Conservation (phyloP, 1,140 invertebrate species). For the Aplysia californica region DNA sequence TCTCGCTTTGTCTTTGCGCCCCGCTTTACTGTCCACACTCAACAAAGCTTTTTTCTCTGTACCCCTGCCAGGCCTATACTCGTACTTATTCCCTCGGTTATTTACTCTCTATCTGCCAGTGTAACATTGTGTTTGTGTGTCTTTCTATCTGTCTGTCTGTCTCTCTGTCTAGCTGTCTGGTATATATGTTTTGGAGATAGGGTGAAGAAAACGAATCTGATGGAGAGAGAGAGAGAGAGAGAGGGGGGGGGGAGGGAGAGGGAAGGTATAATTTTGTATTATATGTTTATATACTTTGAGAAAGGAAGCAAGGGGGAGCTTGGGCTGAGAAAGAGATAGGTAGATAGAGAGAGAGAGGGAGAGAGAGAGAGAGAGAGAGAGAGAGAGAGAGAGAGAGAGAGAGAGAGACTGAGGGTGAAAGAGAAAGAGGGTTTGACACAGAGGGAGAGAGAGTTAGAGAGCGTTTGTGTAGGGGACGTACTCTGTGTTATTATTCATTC, state of each 20-base stretch:
- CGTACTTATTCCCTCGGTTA: too few species aligned
- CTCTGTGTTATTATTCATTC: too few species aligned
- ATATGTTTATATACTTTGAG: not conserved
- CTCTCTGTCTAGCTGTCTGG: not conserved
- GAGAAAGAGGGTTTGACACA: not conserved
- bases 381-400: not conserved
- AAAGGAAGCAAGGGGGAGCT: not conserved
- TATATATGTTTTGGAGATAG: not conserved
- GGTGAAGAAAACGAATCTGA: not conserved
- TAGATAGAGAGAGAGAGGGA: not conserved
- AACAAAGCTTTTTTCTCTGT: not conserved
- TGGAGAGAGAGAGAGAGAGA: not conserved
- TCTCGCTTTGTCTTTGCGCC: too few species aligned
- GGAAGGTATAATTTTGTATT: not conserved
- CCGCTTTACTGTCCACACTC: not conserved
- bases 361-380: not conserved
- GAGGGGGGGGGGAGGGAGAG: not conserved
- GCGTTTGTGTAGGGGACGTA: too few species aligned
- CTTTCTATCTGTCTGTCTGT: not conserved
- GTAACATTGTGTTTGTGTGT: not conserved
- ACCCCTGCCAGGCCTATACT: too few species aligned
- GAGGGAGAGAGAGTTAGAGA: not conserved
- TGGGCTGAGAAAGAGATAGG: conserved; percentile 4
- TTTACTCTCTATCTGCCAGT: too few species aligned
- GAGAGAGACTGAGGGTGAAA: not conserved